A percentile compares a stretch with the other conserved stretches of the same genome.
Evolutionary conservation across 2,888 invertebrate genomes (phyloP).

Genomic region (Cecidostiba fungosa): DNA sequence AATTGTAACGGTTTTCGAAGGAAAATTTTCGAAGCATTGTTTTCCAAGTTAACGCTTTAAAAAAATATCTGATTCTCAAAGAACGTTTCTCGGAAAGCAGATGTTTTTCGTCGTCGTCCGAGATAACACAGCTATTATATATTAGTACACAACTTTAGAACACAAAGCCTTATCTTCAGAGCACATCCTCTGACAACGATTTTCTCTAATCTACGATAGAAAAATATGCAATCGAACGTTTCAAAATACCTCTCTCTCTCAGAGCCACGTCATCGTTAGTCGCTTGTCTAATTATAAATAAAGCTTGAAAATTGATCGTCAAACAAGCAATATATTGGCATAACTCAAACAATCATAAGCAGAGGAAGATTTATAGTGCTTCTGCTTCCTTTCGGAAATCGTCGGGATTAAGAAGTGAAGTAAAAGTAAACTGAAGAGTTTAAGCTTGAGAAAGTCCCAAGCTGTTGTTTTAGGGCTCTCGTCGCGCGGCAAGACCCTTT

Average conservation of each 20-base stretch:
- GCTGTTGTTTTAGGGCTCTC: constrained; percentile 41
- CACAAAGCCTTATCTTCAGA: neutral
- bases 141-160: neutral
- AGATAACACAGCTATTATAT: neutral
- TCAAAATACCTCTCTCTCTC: neutral
- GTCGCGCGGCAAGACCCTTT: constrained; percentile 2
- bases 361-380: neutral
- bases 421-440: constrained; percentile 40
- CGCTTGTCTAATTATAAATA: neutral
- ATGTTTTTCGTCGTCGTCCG: neutral
- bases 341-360: neutral
- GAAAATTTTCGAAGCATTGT: neutral
- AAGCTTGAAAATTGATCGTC: neutral
- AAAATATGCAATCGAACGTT: neutral
- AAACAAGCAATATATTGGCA: neutral
- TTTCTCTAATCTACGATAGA: neutral
- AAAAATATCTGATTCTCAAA: neutral
- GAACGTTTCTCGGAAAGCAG: neutral
- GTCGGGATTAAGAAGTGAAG: constrained; percentile 22
- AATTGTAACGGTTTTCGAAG: no score
- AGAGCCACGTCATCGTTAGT: no score
- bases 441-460: constrained; percentile 29
- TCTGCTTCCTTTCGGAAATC: neutral
- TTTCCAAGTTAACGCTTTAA: no score
- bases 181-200: neutral